phyloP scores from a whole-genome alignment of 1,140 invertebrate genomes.

The Phthorimaea operculella region DNA sequence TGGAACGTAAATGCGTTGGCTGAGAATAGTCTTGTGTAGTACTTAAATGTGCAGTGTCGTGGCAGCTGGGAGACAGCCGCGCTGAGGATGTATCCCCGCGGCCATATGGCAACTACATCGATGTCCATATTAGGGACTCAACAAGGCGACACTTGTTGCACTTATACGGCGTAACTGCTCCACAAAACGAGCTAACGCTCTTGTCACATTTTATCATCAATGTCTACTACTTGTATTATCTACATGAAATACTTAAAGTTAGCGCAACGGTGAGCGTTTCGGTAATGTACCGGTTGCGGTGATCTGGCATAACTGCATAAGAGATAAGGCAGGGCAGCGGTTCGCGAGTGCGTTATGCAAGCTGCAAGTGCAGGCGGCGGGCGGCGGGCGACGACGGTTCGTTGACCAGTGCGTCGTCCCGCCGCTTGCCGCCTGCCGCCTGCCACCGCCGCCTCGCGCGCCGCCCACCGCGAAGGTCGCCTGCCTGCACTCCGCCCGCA shows the following conservation, averaged over 20 bases:
- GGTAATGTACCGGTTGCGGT: conserved; percentile 12
- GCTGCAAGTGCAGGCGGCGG: conserved; percentile 30
- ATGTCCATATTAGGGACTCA: conserved; percentile 57
- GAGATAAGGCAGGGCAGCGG: conserved; percentile 37
- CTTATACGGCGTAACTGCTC: conserved; percentile 63
- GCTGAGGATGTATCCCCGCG: conserved; percentile 51
- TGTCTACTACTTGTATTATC: conserved; percentile 11
- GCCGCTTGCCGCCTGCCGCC: conserved; percentile 53
- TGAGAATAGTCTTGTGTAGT: neutral
- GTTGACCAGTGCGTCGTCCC: conserved; percentile 61
- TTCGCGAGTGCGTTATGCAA: conserved; percentile 58
- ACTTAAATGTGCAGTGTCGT: conserved; percentile 12
- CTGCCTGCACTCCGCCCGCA: neutral
- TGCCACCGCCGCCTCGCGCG: conserved; percentile 15
- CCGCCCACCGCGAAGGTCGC: conserved; percentile 2
- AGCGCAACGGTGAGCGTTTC: neutral
- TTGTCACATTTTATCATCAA: conserved; percentile 38
- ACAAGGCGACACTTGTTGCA: conserved; percentile 65
- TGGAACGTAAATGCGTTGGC: neutral
- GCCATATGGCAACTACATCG: conserved; percentile 58
- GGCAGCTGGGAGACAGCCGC: conserved; percentile 25
- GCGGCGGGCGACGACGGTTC: conserved; percentile 46
- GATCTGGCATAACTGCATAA: conserved; percentile 41
- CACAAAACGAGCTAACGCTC: conserved; percentile 40
- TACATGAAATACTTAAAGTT: neutral